phyloP scores from a whole-genome alignment of 2,888 invertebrate genomes.

The Campoplex nolae region DNA sequence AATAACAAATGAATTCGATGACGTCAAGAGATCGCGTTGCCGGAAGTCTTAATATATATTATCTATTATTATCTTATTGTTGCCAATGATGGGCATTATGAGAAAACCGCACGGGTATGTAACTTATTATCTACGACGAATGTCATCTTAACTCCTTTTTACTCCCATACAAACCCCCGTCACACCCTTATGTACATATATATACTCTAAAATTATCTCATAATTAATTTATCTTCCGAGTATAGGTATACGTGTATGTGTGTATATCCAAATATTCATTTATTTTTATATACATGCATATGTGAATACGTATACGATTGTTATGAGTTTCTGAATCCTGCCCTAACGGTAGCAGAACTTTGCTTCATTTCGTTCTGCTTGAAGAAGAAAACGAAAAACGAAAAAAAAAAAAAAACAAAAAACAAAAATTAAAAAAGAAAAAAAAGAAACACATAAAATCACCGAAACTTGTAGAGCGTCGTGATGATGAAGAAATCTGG shows the following conservation, averaged over 20 bases:
- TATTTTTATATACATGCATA: conserved; percentile 66
- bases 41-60: conserved; percentile 79
- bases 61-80: conserved; percentile 83
- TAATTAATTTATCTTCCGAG: conserved; percentile 58
- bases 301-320: conserved; percentile 37
- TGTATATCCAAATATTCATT: conserved; percentile 53
- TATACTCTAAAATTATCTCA: conserved; percentile 66
- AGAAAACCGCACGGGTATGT: conserved; percentile 81
- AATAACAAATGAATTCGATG: conserved; percentile 65
- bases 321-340: conserved; percentile 70
- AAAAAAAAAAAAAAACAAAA: neutral
- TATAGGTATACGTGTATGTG: conserved; percentile 45
- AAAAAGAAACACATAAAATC: no score
- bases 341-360: conserved; percentile 69
- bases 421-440: no score
- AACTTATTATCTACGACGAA: conserved; percentile 78
- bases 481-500: conserved; percentile 19
- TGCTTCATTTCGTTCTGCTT: conserved; percentile 52
- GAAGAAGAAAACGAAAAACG: neutral
- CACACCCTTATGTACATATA: conserved; percentile 74
- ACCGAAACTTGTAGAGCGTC: neutral
- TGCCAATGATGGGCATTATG: conserved; percentile 84
- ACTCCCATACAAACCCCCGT: conserved; percentile 55
- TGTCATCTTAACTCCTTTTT: conserved; percentile 21
- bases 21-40: conserved; percentile 71